Conservation (phyloP, 2,113 vertebrate genomes). For the Zapornia atra region DNA sequence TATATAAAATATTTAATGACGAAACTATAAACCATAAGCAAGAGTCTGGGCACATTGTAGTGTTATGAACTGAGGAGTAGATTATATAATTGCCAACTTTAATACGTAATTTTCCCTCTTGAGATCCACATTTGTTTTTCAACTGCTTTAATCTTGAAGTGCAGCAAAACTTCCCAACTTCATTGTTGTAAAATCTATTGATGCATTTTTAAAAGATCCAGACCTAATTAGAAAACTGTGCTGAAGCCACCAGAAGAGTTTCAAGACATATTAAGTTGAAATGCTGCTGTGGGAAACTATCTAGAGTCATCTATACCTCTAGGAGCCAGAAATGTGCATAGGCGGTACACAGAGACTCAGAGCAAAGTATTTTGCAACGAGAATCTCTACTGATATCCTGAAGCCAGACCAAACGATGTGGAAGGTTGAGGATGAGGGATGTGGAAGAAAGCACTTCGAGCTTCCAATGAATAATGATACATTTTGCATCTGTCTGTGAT, state of each 20-base stretch:
- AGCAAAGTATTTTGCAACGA: background rate
- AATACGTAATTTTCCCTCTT: background rate
- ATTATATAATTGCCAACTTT: background rate
- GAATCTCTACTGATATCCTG: background rate
- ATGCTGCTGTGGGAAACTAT: accelerated
- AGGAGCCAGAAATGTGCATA: background rate
- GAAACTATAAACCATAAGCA: background rate
- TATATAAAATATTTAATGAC: background rate
- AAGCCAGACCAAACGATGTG: accelerated
- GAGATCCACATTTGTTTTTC: background rate
- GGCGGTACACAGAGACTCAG: background rate
- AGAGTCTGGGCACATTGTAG: background rate
- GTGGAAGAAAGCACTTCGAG: accelerated
- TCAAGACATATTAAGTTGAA: background rate
- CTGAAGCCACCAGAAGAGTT: background rate
- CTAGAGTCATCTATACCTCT: background rate
- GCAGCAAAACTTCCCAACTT: background rate
- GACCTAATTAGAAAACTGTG: background rate
- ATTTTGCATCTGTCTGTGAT: background rate
- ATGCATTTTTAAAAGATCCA: background rate
- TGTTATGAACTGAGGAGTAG: background rate
- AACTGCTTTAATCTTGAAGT: background rate
- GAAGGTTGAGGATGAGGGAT: background rate
- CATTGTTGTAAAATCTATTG: background rate
- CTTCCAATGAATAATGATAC: accelerated